Evolutionary conservation across 2,113 vertebrate species (phyloP).

Genomic region (Rhynchomys soricoides): DNA sequence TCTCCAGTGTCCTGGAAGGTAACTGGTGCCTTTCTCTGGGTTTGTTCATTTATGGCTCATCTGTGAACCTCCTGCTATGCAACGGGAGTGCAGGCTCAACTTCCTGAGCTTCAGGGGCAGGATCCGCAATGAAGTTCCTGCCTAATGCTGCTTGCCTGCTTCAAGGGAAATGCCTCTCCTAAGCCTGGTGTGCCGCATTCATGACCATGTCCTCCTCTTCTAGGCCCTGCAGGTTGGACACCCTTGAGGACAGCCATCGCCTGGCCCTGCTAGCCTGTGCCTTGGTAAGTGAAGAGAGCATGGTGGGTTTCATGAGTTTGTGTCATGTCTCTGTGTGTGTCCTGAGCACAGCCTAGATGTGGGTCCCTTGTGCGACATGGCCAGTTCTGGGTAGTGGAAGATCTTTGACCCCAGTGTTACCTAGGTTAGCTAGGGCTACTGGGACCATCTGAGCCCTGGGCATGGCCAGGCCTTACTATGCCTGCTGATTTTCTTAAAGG

Average conservation of each 20-base stretch:
- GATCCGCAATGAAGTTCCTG: not conserved
- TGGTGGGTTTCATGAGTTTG: not conserved
- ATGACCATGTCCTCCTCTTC: not conserved
- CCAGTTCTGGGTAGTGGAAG: not conserved
- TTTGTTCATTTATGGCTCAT: not conserved
- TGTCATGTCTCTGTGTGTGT: not conserved
- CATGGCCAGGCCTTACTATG: fast-evolving
- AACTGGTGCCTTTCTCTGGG: not conserved
- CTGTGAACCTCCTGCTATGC: not conserved
- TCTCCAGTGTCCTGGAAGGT: not conserved
- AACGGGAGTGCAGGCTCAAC: not conserved
- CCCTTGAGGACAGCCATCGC: not conserved
- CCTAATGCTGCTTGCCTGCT: fast-evolving
- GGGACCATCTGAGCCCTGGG: not conserved
- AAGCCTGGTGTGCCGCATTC: fast-evolving
- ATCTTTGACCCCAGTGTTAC: not conserved
- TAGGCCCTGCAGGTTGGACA: not conserved
- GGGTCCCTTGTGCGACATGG: not conserved
- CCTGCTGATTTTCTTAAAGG: not conserved
- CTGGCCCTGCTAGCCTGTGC: not conserved
- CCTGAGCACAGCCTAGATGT: not conserved
- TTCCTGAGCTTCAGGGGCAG: not conserved
- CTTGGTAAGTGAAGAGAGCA: constrained; percentile 14
- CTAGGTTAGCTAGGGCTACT: not conserved
- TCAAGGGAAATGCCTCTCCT: not conserved